Evolutionary conservation across 2,888 invertebrate species (phyloP).

Genomic region (Desoria tigrina): DNA sequence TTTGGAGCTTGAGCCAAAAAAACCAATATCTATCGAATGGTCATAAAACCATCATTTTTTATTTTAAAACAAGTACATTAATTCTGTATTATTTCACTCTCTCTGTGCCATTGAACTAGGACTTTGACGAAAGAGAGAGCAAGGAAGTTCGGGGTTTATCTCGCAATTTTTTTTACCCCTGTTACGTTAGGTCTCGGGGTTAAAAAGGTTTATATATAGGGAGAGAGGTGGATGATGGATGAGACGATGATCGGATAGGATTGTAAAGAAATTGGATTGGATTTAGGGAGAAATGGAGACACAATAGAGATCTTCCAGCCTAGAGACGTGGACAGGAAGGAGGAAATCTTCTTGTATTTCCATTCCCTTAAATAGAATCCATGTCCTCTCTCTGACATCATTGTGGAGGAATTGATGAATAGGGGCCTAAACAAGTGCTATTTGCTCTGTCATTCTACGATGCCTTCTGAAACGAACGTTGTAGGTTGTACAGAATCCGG

Average conservation of each 20-base stretch:
- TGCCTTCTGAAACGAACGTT: too few species aligned
- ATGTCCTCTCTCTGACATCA: conserved; percentile 14
- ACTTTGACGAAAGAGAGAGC: too few species aligned
- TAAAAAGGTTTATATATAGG: neutral
- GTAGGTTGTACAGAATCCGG: too few species aligned
- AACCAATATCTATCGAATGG: neutral
- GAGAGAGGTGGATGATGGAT: conserved; percentile 17
- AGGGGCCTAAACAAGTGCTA: conserved; percentile 53
- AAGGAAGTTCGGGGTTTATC: neutral
- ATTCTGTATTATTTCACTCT: too few species aligned
- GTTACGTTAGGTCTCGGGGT: too few species aligned
- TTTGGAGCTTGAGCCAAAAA: too few species aligned
- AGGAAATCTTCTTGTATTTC: conserved; percentile 9
- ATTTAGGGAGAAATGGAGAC: conserved; percentile 38
- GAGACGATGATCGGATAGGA: conserved; percentile 22
- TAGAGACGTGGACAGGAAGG: conserved; percentile 28
- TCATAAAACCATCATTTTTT: too few species aligned
- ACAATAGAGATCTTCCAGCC: conserved; percentile 30
- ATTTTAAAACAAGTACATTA: too few species aligned
- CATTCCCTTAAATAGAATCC: conserved; percentile 24
- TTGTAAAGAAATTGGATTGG: conserved; percentile 42
- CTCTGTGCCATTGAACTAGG: too few species aligned
- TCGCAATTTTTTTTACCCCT: neutral
- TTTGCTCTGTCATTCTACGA: conserved; percentile 54
- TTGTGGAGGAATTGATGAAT: conserved; percentile 35